Percentiles rank a stretch among this genome's conserved stretches.
Conservation (phyloP, 1,140 invertebrate species). For the Lordiphosa mommai region DNA sequence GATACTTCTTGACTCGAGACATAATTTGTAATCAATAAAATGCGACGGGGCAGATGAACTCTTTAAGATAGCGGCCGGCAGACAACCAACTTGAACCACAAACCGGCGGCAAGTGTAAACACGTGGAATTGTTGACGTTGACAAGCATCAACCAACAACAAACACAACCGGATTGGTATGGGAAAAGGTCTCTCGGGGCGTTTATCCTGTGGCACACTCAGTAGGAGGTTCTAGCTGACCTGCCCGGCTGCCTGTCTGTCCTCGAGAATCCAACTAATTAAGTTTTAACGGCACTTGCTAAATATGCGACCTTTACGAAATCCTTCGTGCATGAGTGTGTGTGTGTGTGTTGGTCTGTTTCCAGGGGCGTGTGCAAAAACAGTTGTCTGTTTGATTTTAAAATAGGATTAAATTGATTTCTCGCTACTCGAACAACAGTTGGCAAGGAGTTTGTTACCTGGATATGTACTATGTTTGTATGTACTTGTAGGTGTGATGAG, state of each 20-base stretch:
- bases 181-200: constrained; percentile 46
- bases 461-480: background rate
- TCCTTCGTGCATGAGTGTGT: background rate
- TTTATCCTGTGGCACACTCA: constrained; percentile 63
- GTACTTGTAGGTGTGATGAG: constrained; percentile 38
- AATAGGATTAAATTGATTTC: constrained; percentile 77
- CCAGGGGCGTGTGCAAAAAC: constrained; percentile 54
- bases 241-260: constrained; percentile 12
- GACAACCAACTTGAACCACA: constrained; percentile 41
- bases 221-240: constrained; percentile 46
- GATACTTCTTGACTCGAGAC: constrained; percentile 27
- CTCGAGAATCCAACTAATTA: constrained; percentile 67
- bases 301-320: constrained; percentile 29
- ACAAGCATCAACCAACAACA: constrained; percentile 14
- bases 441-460: constrained; percentile 22
- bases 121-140: constrained; percentile 41
- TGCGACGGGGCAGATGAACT: constrained; percentile 44
- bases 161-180: constrained; percentile 17
- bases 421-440: constrained; percentile 44
- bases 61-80: constrained; percentile 60
- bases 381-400: constrained; percentile 57
- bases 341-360: constrained; percentile 12
- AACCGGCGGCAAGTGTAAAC: constrained; percentile 70
- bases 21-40: constrained; percentile 77
- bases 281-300: constrained; percentile 74